Base-by-base conservation (phyloP, 2,797 vertebrate species). In the Falco berigora region DNA sequence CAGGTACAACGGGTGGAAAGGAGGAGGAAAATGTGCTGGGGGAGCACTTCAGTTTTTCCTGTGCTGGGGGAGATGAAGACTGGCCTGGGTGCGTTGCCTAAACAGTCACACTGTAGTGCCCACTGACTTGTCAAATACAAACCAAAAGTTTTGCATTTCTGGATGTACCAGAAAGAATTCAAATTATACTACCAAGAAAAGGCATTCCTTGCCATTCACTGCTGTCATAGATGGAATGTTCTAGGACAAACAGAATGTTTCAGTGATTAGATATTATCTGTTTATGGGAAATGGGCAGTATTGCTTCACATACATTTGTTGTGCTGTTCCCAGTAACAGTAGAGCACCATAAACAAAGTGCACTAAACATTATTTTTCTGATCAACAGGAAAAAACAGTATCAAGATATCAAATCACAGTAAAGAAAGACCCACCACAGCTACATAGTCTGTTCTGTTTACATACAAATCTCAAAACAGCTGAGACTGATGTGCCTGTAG, bases 1-100 rank as follows among this genome's bases (percentile, higher is more conserved):
- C 69, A 63, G 27, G 9, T 1, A 16, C 8, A 50, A 7, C 0
- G 2, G 4, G 2, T 0, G n/a, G 9, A n/a, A 55, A 77, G 30
- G 12, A 42, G 24, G 36, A 59, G 30, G 49, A 78, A 64, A 72
- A 66, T 8, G 4, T 0, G 4, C 16, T 7, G 42, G 42, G 42
- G 42, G 17, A 44, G 42, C 42, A 44, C 18, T 44, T 18, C 17
- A 44, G 42, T 44, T 40, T 76, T 28, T 53, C 28, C 56, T 49
- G 8, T 8, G 21, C 20, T 2, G 2, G 10, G 17, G 14, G 10
- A 62, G 30, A 32, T 4, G 36, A 76, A 16, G 36, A 28, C 11
- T 34, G 22, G 22, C 34, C 6, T 5, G 68, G 30, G 55, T 32
- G 61, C 8, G 7, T 25, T 59, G 74, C 25, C 59, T 21, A 20